Percentiles rank a stretch among this genome's conserved stretches.
Conservation (phyloP, 2,888 invertebrate species). For the Mongoloraphidia duomilia region DNA sequence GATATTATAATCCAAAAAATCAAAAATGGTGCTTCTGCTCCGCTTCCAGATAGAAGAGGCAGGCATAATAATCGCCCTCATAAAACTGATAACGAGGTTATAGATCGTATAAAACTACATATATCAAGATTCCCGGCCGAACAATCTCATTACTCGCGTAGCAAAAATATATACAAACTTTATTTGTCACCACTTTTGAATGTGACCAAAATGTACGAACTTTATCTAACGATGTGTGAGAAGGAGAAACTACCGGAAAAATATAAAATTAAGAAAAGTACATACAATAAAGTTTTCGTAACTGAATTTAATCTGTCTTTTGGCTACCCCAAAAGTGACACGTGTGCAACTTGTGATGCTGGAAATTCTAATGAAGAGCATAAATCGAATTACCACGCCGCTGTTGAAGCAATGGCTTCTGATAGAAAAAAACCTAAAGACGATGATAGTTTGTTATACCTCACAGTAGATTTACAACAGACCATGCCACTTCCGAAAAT, state of each 20-base stretch:
- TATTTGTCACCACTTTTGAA: constrained; percentile 17
- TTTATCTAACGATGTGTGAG: constrained; percentile 13
- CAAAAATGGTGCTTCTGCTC: constrained; percentile 1
- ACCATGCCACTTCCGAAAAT: constrained; percentile 13
- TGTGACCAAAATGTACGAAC: constrained; percentile 15
- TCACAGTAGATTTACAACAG: constrained; percentile 13
- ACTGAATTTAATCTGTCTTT: constrained; percentile 19
- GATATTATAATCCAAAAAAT: constrained; percentile 1
- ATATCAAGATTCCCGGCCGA: constrained; percentile 9
- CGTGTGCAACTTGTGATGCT: constrained; percentile 13
- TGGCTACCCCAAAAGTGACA: constrained; percentile 16
- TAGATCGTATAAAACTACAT: constrained; percentile 10
- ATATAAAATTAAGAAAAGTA: constrained; percentile 14
- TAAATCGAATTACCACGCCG: constrained; percentile 6
- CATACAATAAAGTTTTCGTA: constrained; percentile 15
- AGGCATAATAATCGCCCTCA: constrained; percentile 4
- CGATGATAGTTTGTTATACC: constrained; percentile 1
- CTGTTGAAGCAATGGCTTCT: constrained; percentile 4
- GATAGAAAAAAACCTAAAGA: constrained; percentile 8
- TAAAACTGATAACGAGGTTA: constrained; percentile 11
- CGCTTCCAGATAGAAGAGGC: constrained; percentile 4
- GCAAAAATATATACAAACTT: constrained; percentile 15
- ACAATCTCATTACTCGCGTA: constrained; percentile 15
- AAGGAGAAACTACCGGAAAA: constrained; percentile 12
- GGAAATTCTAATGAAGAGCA: constrained; percentile 10